These are phyloP conservation scores for Philereme transversata DNA, from an alignment of 2,888 invertebrate species.

Conservation along the genomic window DNA sequence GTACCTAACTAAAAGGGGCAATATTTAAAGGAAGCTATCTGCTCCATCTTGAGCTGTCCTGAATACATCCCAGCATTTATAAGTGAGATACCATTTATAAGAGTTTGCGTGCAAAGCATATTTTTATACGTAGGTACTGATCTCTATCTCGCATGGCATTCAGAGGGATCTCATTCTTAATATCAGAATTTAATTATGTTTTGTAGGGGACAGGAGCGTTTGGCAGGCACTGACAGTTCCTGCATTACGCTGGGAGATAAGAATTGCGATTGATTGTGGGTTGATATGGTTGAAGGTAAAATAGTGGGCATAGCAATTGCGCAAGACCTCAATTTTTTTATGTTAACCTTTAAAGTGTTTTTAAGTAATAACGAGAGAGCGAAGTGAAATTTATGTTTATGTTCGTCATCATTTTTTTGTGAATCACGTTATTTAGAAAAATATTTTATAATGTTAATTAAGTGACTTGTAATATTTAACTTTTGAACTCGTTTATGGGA, in stretches of 20 bases:
- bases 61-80: slow-evolving; percentile 5
- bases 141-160: slow-evolving; percentile 35
- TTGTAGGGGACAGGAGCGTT: slow-evolving; percentile 8
- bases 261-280: slow-evolving; percentile 10
- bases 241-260: slow-evolving; percentile 1
- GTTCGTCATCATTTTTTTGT: too few relatives aligned
- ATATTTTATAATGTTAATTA: too few relatives aligned
- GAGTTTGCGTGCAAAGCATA: slow-evolving; percentile 50
- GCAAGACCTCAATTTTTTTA: too few relatives aligned
- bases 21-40: background rate
- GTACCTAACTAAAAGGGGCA: background rate
- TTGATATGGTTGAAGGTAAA: slow-evolving; percentile 4
- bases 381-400: too few relatives aligned
- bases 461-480: too few relatives aligned
- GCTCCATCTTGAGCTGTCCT: background rate
- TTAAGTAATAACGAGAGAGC: too few relatives aligned
- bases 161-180: slow-evolving; percentile 34
- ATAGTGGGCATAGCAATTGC: slow-evolving; percentile 1
- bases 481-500: too few relatives aligned
- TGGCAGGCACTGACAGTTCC: slow-evolving; percentile 14
- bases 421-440: too few relatives aligned
- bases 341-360: too few relatives aligned
- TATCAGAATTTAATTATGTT: slow-evolving; percentile 33
- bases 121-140: slow-evolving; percentile 36
- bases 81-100: slow-evolving; percentile 35